Evolutionary conservation across 2,797 vertebrate species (phyloP), one percentile per base, ranked within the genome.

Genomic region (Bradypus variegatus): DNA sequence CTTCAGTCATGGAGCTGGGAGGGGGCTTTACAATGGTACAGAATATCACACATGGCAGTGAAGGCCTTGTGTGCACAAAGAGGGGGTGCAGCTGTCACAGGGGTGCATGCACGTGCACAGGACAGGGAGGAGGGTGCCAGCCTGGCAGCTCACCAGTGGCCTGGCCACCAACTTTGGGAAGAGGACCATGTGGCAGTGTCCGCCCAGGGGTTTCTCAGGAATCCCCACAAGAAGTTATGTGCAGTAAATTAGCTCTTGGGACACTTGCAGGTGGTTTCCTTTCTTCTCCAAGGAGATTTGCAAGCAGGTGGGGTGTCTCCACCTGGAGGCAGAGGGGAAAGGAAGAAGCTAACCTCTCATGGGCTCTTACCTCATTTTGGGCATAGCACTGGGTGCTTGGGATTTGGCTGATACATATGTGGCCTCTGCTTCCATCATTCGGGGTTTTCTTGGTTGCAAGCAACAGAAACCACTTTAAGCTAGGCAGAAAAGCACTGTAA

Each of bases 141-240:
- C 29, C 36, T 5, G 16, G 2, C 8, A 36, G 11, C 13, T 62
- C 86, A 48, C 29, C 9, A 13, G 77, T 10, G 25, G 36, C 60
- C 27, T 48, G 19, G 64, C 36, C 11, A 12, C 38, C 48, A 18
- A 70, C 18, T 85, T 33, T 27, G 65, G 14, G 45, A 79, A 70
- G 36, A 21, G 31, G 60, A 16, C 36, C 0, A 2, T 1, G 7
- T 9, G 16, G 29, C 13, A 60, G 31, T 1, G 25, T 53, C 69
- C 29, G 29, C 29, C 21, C 29, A 1, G 25, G 41, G 53, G 31
- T 62, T 7, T 14, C 36, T 65, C 27, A 1, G 6, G 41, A 62
- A 27, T 18, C 12, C 73, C 53, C 8, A 15, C 11, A 7, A 41
- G 23, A 50, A 62, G 50, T 27, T 5, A 55, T 11, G 16, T 12